Percentiles rank a stretch among this genome's conserved stretches.
Evolutionary conservation across 2,797 vertebrate species (phyloP).

Genomic region (Xenentodon cancila): DNA sequence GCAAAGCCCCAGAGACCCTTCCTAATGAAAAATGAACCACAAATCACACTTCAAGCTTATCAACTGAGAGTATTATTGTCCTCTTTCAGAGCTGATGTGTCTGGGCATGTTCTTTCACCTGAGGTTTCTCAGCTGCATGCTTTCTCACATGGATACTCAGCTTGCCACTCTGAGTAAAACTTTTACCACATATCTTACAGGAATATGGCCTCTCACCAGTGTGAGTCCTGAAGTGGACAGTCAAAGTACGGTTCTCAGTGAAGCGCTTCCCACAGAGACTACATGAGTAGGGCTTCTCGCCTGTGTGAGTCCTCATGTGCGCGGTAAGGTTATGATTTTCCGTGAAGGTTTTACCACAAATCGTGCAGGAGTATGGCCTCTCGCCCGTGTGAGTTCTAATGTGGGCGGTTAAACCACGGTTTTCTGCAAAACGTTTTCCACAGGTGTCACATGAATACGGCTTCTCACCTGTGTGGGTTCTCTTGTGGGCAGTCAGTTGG

Average conservation of each 20-base stretch:
- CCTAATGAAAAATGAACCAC: too few species aligned
- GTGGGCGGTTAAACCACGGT: conserved; percentile 3
- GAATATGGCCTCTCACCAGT: background rate
- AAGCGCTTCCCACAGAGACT: conserved; percentile 1
- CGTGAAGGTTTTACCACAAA: conserved; percentile 1
- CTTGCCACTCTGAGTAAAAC: conserved; percentile 2
- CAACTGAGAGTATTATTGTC: background rate
- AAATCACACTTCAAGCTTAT: background rate
- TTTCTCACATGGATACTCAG: background rate
- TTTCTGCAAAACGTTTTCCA: conserved; percentile 1
- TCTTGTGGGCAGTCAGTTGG: conserved; percentile 5
- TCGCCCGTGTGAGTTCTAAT: conserved; percentile 2
- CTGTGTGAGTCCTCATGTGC: too few species aligned
- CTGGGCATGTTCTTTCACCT: background rate
- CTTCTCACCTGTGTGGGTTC: conserved; percentile 10
- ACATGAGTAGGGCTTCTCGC: background rate
- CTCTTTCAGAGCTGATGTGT: background rate
- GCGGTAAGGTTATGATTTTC: conserved; percentile 1
- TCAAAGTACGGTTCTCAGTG: background rate
- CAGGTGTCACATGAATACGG: conserved; percentile 1
- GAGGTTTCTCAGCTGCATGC: background rate
- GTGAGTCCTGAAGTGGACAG: conserved; percentile 1
- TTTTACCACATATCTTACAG: background rate
- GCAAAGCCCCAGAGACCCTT: too few species aligned
- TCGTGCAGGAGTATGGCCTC: background rate